A percentile compares a stretch with the other conserved stretches of the same genome.
These are phyloP conservation scores for Athetis lepigone DNA, from an alignment of 2,888 invertebrate genomes.

Conservation along the genomic window DNA sequence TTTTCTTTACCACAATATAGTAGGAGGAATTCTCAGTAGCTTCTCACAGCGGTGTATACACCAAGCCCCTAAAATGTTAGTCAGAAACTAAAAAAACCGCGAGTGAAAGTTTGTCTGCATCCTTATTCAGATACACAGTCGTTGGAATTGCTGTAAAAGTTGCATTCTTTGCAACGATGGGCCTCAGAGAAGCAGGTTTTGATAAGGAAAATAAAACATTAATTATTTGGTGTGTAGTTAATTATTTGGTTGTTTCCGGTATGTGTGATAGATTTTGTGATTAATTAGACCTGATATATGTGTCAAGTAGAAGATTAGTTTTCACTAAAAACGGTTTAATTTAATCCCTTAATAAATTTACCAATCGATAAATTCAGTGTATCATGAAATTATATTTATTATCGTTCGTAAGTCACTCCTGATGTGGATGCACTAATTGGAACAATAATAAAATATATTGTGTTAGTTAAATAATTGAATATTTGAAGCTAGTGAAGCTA, in stretches of 20 bases:
- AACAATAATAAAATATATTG: too few relatives aligned
- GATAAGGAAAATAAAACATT: slow-evolving; percentile 20
- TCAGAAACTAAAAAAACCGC: slow-evolving; percentile 31
- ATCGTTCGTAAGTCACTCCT: too few relatives aligned
- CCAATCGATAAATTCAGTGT: too few relatives aligned
- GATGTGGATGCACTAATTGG: too few relatives aligned
- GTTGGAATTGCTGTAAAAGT: slow-evolving; percentile 48
- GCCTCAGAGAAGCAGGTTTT: slow-evolving; percentile 34
- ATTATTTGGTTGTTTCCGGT: neutral
- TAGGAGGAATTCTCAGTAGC: slow-evolving; percentile 5
- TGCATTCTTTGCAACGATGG: slow-evolving; percentile 43
- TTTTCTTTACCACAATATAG: neutral
- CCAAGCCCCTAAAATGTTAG: slow-evolving; percentile 25
- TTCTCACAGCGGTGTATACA: slow-evolving; percentile 18
- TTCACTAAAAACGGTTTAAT: neutral
- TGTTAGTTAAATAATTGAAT: too few relatives aligned
- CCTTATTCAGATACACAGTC: slow-evolving; percentile 54
- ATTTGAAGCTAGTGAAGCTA: too few relatives aligned
- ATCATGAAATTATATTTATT: too few relatives aligned
- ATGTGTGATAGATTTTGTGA: neutral
- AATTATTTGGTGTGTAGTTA: slow-evolving; percentile 15
- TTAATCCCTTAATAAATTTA: too few relatives aligned
- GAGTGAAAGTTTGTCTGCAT: slow-evolving; percentile 61
- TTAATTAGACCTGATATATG: neutral
- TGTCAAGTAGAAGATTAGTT: neutral